Percentiles rank a stretch among this genome's conserved stretches.
These are phyloP conservation scores for Coptodon bakossiorum DNA, from an alignment of 2,113 vertebrate species.

Conservation along the genomic window DNA sequence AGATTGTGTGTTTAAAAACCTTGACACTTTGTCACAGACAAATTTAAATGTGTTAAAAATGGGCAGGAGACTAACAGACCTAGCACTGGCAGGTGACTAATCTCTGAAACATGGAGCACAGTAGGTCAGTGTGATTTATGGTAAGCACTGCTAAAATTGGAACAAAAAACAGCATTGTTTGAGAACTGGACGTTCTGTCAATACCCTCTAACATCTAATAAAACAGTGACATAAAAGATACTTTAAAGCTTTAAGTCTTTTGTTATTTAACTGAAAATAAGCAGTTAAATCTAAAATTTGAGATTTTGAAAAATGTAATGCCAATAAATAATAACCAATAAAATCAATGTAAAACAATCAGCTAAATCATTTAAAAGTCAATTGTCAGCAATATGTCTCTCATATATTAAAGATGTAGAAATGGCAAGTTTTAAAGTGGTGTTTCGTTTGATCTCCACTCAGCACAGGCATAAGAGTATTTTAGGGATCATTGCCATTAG, in stretches of 20 bases:
- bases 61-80: not conserved
- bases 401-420: not conserved
- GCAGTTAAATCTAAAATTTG: not conserved
- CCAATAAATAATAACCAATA: not conserved
- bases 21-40: not conserved
- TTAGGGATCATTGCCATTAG: not conserved
- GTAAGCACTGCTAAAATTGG: not conserved
- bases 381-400: not conserved
- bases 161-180: not conserved
- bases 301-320: not conserved
- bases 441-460: not conserved
- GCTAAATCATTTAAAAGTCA: not conserved
- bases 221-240: not conserved
- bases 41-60: not conserved
- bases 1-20: not conserved
- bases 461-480: not conserved
- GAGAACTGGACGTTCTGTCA: not conserved
- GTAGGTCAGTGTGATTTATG: not conserved
- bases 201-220: not conserved
- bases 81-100: not conserved
- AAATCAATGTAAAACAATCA: not conserved
- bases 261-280: not conserved
- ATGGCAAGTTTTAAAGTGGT: not conserved
- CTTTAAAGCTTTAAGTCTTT: not conserved
- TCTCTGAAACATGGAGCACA: not conserved